Evolutionary conservation across 2,797 vertebrate species (phyloP).

Genomic region (Peromyscus eremicus): DNA sequence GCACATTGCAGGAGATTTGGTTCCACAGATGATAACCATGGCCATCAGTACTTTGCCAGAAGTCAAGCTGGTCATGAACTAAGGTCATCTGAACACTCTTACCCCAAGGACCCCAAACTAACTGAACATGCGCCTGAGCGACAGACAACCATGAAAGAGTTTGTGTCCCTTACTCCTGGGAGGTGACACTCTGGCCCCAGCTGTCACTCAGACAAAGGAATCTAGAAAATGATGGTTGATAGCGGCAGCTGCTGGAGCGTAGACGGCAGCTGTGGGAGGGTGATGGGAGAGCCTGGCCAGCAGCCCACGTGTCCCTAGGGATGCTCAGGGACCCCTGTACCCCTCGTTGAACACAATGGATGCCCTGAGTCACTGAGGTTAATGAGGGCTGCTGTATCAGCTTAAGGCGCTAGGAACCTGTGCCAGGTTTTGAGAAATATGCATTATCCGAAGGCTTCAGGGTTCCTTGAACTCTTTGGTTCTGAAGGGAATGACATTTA

Average conservation of each 20-base stretch:
- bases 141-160: neutral
- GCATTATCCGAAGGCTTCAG: neutral
- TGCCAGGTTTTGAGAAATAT: neutral
- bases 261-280: constrained; percentile 32
- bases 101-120: neutral
- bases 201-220: constrained; percentile 67
- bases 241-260: constrained; percentile 52
- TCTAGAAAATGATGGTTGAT: constrained; percentile 66
- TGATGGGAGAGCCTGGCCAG: constrained; percentile 10
- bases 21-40: neutral
- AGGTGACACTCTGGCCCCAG: constrained; percentile 33
- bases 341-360: neutral
- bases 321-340: neutral
- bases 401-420: neutral
- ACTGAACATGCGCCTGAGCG: constrained; percentile 19
- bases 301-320: neutral
- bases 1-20: neutral
- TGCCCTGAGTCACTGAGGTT: neutral
- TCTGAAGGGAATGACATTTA: constrained; percentile 42
- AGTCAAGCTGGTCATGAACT: neutral
- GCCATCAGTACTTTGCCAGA: neutral
- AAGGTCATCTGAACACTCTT: neutral
- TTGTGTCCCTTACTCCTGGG: constrained; percentile 51
- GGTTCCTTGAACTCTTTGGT: constrained; percentile 12
- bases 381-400: neutral